Evolutionary conservation across 2,888 invertebrate species (phyloP), one percentile per base, ranked within the genome.

Genomic region (Gari tellinella): DNA sequence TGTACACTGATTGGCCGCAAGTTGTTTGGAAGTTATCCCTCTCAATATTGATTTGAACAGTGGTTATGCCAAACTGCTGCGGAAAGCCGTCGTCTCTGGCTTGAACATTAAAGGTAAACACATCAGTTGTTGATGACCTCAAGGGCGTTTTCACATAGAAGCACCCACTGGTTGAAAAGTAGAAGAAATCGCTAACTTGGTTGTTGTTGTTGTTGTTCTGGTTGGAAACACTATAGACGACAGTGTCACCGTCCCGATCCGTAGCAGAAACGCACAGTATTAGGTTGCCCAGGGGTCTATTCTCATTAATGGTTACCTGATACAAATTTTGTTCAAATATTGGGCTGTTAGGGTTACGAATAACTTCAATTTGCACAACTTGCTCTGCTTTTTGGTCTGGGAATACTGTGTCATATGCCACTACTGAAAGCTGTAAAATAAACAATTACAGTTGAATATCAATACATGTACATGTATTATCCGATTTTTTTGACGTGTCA

Each of bases 201-300:
- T 46, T 40, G 40, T 49, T 62, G 10, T 48, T 40, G 23, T 73
- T 64, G 5, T 31, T 56, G 15, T 52, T 37, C 10, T 65, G 25
- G 15, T 12, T n/a, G 7, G 65, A 49, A 31, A 86, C 74, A 17
- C 63, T 69, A 25, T 84, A 86, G n/a, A 72, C 46, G 7, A 78
- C 41, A 1, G 31, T 45, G 62, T 86, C 87, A 21, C 75, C 73
- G 68, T 88, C 87, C 2, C 46, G 51, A 69, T 88, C 87, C 0
- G 62, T 72, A 25, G 87, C 87, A 4, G 58, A 63, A 12, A 98
- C 94, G 19, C 93, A 92, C 31, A 97, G 94, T 0, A 97, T 95
- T 38, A 94, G 92, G 21, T 94, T 95, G 0, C 90, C 89, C 15
- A 84, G 79, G 0, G 61, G 61, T 17, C 73, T 79, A 12, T 72